Evolutionary conservation across 2,888 invertebrate genomes (phyloP).

Genomic region (Rhodophaea formosa): DNA sequence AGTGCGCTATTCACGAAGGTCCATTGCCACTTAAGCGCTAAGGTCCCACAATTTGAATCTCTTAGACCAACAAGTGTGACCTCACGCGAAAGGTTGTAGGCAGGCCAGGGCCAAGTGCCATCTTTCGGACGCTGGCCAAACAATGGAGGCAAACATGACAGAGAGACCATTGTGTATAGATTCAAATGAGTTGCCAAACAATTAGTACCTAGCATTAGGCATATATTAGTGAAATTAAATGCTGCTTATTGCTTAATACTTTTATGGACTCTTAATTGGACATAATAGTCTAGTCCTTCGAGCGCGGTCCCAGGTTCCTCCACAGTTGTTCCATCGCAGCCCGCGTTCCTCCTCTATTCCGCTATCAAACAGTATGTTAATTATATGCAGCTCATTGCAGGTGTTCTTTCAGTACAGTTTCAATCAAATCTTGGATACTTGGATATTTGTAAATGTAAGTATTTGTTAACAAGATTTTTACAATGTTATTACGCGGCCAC

Average conservation of each 20-base stretch:
- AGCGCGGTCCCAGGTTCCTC: too few relatives aligned
- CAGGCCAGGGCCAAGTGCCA: slow-evolving; percentile 10
- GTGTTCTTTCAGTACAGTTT: too few relatives aligned
- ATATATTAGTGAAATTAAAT: not conserved
- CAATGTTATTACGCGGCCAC: too few relatives aligned
- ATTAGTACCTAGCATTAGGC: not conserved
- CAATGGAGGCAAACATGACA: slow-evolving; percentile 9
- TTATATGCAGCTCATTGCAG: too few relatives aligned
- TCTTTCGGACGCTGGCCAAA: slow-evolving; percentile 11
- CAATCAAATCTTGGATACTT: too few relatives aligned
- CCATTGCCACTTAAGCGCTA: not conserved
- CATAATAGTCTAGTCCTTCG: too few relatives aligned
- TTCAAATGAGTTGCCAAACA: slow-evolving; percentile 3
- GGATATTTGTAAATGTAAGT: too few relatives aligned
- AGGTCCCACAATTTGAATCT: not conserved
- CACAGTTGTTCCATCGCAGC: too few relatives aligned
- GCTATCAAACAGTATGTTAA: too few relatives aligned
- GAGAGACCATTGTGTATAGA: slow-evolving; percentile 3
- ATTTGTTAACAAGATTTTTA: too few relatives aligned
- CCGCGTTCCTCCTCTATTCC: too few relatives aligned
- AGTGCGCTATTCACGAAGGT: not conserved
- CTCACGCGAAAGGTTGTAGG: slow-evolving; percentile 2
- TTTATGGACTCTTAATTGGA: too few relatives aligned
- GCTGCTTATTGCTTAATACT: not conserved
- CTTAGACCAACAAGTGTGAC: slow-evolving; percentile 2